Base-by-base conservation (phyloP, 2,113 vertebrate species). In the Brachirus orientalis region DNA sequence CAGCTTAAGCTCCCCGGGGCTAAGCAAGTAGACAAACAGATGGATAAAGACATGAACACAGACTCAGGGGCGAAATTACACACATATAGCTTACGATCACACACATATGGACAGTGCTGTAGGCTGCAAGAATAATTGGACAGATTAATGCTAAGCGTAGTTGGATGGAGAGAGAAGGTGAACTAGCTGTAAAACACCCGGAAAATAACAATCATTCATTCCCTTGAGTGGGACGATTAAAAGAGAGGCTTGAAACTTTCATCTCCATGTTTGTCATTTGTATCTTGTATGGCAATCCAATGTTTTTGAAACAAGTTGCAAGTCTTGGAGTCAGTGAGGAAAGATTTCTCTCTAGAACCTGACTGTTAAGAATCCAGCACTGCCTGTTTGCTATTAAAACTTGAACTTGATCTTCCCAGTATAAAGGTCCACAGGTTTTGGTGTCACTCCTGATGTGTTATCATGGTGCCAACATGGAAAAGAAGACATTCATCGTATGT, bases 1-100 rank as follows among this genome's bases (percentile, higher is more conserved):
- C 89, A 91, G 79, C 76, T 59, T 17, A 67, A 63, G 85, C 79
- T 87, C 88, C 84, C 80, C 40, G 63, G 69, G 81, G 83, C 85
- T 80, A 57, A n/a, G 69, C 14, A 41, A 80, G 79, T 62, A 75
- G 79, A 82, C 50, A 48, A 71, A 79, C 87, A 87, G 78, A 84
- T 66, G 51, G 73, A 82, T 79, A 72, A 60, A 84, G 53, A 72
- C 63, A 72, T 59, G 44, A 40, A 64, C 33, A 52, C 52, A 63
- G 28, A 63, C 37, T 47, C 45, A 57, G 43, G 65, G 59, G 52
- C 56, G 56, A 61, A 73, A 35, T 19, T 33, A 55, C 64, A 81
- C 73, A 72, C 44, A 65, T 61, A 59, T 58, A 66, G 50, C 17
- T 50, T 56, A 69, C 64, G 69, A 43, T 75, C 37, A 52, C 59